phyloP scores from a whole-genome alignment of 2,797 vertebrate species.

The Microcaecilia unicolor region DNA sequence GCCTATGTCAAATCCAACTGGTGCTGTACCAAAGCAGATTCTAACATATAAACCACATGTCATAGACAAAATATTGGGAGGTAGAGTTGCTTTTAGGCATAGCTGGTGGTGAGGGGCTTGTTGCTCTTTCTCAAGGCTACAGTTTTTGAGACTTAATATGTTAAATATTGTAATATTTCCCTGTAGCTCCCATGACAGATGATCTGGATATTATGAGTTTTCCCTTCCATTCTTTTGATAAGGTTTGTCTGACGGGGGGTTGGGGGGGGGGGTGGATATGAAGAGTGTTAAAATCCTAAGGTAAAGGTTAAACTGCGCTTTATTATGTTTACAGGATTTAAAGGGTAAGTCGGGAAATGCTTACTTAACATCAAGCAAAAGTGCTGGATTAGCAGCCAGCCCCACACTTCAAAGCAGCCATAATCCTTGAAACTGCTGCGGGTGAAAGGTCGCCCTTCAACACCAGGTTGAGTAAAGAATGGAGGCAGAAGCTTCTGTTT shows the following conservation, averaged over 20 bases:
- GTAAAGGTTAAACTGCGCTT: slow-evolving; percentile 72
- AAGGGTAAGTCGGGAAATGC: slow-evolving; percentile 69
- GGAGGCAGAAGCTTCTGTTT: slow-evolving; percentile 62
- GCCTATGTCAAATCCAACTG: too few species aligned
- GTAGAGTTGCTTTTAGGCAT: too few species aligned
- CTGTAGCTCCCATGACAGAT: slow-evolving; percentile 52
- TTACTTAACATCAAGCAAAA: slow-evolving; percentile 77
- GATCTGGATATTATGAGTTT: slow-evolving; percentile 54
- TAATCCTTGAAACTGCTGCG: slow-evolving; percentile 86
- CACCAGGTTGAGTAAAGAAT: slow-evolving; percentile 76
- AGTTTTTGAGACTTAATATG: slow-evolving; percentile 55
- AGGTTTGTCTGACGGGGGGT: too few species aligned
- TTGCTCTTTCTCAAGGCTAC: slow-evolving; percentile 27
- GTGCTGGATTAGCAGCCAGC: slow-evolving; percentile 75
- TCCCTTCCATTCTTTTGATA: slow-evolving; percentile 52
- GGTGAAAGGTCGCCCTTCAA: slow-evolving; percentile 84
- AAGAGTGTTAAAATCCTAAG: slow-evolving; percentile 67
- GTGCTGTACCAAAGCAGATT: too few species aligned
- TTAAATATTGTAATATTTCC: slow-evolving; percentile 65
- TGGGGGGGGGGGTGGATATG: too few species aligned
- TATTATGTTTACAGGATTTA: slow-evolving; percentile 76
- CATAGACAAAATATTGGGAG: too few species aligned
- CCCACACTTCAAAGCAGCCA: slow-evolving; percentile 71
- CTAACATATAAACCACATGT: too few species aligned
- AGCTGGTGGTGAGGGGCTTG: slow-evolving; percentile 13